These are phyloP conservation scores for Pseudococcus viburni DNA, from an alignment of 2,888 invertebrate genomes.

Conservation along the genomic window DNA sequence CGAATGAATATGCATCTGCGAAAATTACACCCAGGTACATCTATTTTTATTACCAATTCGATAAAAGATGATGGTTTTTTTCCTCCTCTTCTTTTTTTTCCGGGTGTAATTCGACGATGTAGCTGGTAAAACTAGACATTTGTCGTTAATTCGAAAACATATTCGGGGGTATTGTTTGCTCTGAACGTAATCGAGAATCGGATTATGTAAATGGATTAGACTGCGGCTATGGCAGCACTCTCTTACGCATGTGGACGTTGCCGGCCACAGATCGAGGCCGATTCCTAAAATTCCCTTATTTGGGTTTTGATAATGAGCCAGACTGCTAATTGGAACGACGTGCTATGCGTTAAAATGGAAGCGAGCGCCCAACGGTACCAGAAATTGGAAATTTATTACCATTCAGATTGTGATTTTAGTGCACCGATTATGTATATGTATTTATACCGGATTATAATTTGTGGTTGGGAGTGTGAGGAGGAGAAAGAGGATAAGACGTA, in stretches of 20 bases:
- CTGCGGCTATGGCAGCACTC: background rate
- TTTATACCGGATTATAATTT: background rate
- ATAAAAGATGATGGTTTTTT: constrained; percentile 3
- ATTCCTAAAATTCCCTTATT: constrained; percentile 48
- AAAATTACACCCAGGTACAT: background rate
- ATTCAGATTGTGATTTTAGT: constrained; percentile 39
- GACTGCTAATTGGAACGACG: constrained; percentile 48
- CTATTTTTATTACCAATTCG: background rate
- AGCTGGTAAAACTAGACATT: background rate
- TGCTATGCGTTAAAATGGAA: background rate
- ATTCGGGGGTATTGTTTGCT: constrained; percentile 5
- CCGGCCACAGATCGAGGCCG: background rate
- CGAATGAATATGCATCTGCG: constrained; percentile 33
- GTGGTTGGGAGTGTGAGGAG: background rate
- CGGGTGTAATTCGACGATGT: background rate
- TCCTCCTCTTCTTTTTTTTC: background rate
- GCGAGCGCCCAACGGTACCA: constrained; percentile 28
- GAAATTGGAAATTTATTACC: constrained; percentile 50
- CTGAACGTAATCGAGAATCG: constrained; percentile 21
- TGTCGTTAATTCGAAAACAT: constrained; percentile 43
- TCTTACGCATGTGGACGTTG: background rate
- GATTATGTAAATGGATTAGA: constrained; percentile 46
- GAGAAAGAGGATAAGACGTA: background rate
- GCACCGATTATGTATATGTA: background rate
- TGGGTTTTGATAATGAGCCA: constrained; percentile 51